Evolutionary conservation across 2,888 invertebrate genomes (phyloP), one percentile per base, ranked within the genome.

Genomic region (Endotricha flammealis): DNA sequence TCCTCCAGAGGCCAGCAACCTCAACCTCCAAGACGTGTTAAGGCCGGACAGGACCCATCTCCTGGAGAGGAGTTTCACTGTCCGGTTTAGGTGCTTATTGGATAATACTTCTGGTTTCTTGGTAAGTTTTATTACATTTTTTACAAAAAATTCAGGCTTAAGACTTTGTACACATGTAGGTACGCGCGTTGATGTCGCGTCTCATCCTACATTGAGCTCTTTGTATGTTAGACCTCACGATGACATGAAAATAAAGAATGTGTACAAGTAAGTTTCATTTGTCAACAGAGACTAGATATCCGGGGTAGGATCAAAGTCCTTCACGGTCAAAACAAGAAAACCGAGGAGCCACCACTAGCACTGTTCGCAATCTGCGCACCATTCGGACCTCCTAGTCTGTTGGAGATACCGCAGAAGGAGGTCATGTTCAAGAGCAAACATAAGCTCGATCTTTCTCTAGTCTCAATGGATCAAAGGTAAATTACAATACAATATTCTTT

Each of bases 391-490:
- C 97, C 99, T 12, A 97, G 98, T 38, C 87, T 98, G 33, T 89
- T 98, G 38, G 99, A 99, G 79, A 95, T 98, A 50, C 98, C 98
- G 3, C 97, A 98, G 69, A 97, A 99, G 74, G 99, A 99, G 85
- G 95, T 98, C 57, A 98, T 99, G 94, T 98, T 99, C 88, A 99
- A 99, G 85, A 98, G 97, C 75, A 99, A 99, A 87, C 99, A 99
- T 88, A 98, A 98, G 74, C 90, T 99, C 60, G 99, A 99, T 82
- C 91, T 99, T 39, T 93, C 96, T 44, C 90, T 98, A 49, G 95
- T 98, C 53, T 98, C 97, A 27, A 98, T 99, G 96, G 99, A 99
- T 87, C 96, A 96, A 88, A 91, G 95, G 93, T 95, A 65, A 67
- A 60, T 48, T 31, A 23, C 7, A 13, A 9, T 14, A 3, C 6